Base-by-base conservation (phyloP, 2,888 invertebrate species). In the Idaea dimidiata region DNA sequence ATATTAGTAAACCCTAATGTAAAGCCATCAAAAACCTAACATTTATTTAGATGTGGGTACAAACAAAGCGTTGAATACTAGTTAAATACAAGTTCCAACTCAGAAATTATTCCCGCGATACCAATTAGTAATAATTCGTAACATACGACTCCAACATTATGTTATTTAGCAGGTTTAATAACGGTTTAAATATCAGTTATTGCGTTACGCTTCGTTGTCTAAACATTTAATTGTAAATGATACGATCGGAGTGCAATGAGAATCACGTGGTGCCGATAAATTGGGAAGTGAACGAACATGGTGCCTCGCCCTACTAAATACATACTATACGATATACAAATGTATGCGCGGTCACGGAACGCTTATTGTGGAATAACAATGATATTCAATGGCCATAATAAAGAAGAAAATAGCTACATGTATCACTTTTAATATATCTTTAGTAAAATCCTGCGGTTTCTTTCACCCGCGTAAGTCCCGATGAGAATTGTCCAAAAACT, bases 311-410 rank as follows among this genome's bases (percentile, higher is more conserved):
- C 78, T 80, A 77, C 73, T 77, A 75, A 77, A 80, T 79, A 77
- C 76, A 5, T 24, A 24, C 24, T 3, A n/a, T 72, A 59, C 63
- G 56, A 67, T 67, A 67, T 67, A 62, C 60, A 61, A 75, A 80
- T 77, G 77, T 83, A 84, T 84, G 85, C 84, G 80, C 77, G 81
- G 85, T 83, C 85, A 85, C 83, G 85, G 71, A 70, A 76, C 76
- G 72, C 76, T 76, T 76, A 81, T 81, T 79, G 79, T 81, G 74
- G 81, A 80, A 79, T 75, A 75, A 78, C 43, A 43, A 8, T 14
- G 8, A 43, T 8, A 1, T 43, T 14, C 8, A 43, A 43, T 43
- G 43, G 43, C 14, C 14, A 43, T 43, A 0, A 8, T 43, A 43
- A 14, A 43, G 3, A 14, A 43, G 8, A 43, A 3, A 43, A 14